Percentiles rank a stretch among this genome's conserved stretches.
These are phyloP conservation scores for Gasterosteus aculeatus DNA, from an alignment of 2,113 vertebrate genomes.

Conservation along the genomic window DNA sequence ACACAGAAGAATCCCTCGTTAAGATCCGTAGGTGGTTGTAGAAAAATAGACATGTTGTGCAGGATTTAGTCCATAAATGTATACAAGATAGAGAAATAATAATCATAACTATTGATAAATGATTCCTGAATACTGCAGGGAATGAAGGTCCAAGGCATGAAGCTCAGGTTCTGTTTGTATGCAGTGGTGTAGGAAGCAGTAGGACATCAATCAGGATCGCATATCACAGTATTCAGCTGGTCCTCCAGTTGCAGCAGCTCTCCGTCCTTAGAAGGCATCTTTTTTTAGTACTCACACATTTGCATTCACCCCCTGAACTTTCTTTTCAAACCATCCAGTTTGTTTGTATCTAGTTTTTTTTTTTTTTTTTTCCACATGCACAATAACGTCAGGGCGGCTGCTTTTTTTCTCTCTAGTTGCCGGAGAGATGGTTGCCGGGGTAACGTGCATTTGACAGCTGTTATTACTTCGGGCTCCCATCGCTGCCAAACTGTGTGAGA, in stretches of 20 bases:
- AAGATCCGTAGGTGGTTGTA: too few species aligned
- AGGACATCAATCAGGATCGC: neutral
- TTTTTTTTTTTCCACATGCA: constrained; percentile 23
- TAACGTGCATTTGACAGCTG: constrained; percentile 83
- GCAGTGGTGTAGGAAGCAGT: too few species aligned
- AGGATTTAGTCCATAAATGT: too few species aligned
- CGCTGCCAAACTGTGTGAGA: constrained; percentile 50
- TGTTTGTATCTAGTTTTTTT: constrained; percentile 29
- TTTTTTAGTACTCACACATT: constrained; percentile 19
- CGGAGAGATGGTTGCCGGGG: constrained; percentile 83
- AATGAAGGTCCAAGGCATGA: too few species aligned
- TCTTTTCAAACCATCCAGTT: neutral
- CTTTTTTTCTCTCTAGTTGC: constrained; percentile 62
- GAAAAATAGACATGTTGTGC: too few species aligned
- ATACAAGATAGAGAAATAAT: too few species aligned
- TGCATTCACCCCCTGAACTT: constrained; percentile 40
- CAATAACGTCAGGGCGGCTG: constrained; percentile 40
- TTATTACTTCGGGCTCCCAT: constrained; percentile 61
- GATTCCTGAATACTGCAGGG: too few species aligned
- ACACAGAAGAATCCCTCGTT: too few species aligned
- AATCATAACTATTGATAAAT: neutral
- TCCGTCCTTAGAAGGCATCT: neutral
- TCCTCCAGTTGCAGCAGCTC: neutral
- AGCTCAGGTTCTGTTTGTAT: too few species aligned
- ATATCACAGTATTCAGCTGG: neutral